Conservation (phyloP, 2,888 invertebrate species). For the Mythimna impura region DNA sequence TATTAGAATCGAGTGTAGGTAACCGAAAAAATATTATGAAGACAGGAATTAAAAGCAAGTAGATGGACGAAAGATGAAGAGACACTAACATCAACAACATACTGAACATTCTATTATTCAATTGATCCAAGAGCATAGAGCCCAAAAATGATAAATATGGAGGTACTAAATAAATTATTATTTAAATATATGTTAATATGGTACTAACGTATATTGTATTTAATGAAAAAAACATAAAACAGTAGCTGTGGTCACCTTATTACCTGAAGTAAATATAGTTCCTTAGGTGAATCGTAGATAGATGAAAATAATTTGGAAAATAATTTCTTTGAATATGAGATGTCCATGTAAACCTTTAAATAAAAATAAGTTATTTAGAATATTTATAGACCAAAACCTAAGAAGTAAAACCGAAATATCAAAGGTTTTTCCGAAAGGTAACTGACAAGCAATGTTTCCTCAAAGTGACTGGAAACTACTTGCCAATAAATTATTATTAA, state of each 20-base stretch:
- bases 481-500: neutral
- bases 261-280: conserved; percentile 65
- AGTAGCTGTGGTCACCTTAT: conserved; percentile 57
- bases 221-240: conserved; percentile 8
- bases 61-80: neutral
- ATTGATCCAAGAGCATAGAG: neutral
- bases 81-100: conserved; percentile 1
- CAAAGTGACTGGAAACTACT: conserved; percentile 16
- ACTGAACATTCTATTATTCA: neutral
- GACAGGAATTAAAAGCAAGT: neutral
- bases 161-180: neutral
- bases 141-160: neutral
- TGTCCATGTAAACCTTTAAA: conserved; percentile 46
- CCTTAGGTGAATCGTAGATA: conserved; percentile 48
- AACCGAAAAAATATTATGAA: neutral
- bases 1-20: neutral
- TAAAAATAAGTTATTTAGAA: conserved; percentile 22
- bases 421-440: conserved; percentile 3
- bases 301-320: conserved; percentile 20
- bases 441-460: neutral
- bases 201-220: neutral
- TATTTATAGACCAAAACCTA: conserved; percentile 36
- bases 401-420: conserved; percentile 13
- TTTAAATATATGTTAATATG: neutral
- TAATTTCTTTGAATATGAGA: conserved; percentile 32